Evolutionary conservation across 2,797 vertebrate genomes (phyloP), one percentile per base, ranked within the genome.

Genomic region (Taeniopygia guttata): DNA sequence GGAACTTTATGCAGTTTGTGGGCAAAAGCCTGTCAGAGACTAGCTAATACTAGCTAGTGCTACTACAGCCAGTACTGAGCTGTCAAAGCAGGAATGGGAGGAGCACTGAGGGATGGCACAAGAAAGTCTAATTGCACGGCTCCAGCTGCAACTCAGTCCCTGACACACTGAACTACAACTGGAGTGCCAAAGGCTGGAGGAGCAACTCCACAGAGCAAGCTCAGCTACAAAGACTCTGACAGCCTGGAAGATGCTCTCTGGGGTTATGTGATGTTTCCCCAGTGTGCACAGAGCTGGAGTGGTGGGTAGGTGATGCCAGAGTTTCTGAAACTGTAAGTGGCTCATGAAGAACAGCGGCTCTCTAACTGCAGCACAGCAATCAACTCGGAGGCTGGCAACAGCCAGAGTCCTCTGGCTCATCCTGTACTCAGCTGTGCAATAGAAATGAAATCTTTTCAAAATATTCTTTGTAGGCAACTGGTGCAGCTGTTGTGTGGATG

Each of bases 121-220:
- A 75, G 72, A 34, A 76, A 91, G 58, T 62, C 85, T 90, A 90
- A 93, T 77, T 95, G 92, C 74, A 63, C 77, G 45, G 93, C 77
- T 95, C 85, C 88, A 82, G 88, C 94, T 79, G 80, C 87, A 92
- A 17, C 75, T 84, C 36, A 86, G 66, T 27, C 76, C 16, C 85
- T 95, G 95, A 95, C 95, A 94, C 89, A 95, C 91, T 94, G 89
- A 96, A 93, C 95, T 88, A 84, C 79, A 84, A 73, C 62, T 15
- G 32, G 45, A 68, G 45, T 72, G 76, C 46, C 69, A 54, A 75
- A 67, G 82, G 84, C 91, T 72, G 49, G 25, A 72, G 76, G n/a
- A 85, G 76, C 2, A 1, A 49, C 46, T 89, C 59, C 0, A 3
- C 49, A 68, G 21, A 80, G 59, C 29, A 19, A 68, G 81, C 62